These are phyloP conservation scores for Orthonyx spaldingii DNA, from an alignment of 2,113 vertebrate genomes.

Conservation along the genomic window DNA sequence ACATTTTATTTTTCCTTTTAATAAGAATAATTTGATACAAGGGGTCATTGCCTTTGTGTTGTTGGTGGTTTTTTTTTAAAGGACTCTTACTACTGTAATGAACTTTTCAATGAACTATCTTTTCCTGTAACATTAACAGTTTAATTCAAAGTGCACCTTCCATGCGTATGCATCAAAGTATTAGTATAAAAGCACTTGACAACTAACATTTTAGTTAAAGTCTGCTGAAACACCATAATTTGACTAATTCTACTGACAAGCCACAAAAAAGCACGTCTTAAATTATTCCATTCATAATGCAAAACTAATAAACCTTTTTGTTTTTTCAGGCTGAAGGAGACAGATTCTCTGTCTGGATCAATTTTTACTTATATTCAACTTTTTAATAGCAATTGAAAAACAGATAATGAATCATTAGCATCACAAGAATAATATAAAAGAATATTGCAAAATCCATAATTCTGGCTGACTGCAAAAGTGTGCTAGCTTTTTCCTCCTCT, in stretches of 20 bases:
- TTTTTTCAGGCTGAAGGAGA: not conserved
- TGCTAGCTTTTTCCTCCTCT: not conserved
- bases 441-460: constrained; percentile 2
- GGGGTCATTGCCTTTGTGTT: not conserved
- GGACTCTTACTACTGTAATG: not conserved
- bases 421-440: not conserved
- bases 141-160: not conserved
- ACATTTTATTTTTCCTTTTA: not conserved
- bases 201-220: not conserved
- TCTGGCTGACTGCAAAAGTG: not conserved
- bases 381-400: not conserved
- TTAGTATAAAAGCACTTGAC: not conserved
- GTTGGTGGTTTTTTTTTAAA: not conserved
- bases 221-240: not conserved
- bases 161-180: not conserved
- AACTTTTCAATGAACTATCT: not conserved
- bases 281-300: not conserved
- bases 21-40: not conserved
- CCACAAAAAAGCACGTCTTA: not conserved
- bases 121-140: not conserved
- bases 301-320: not conserved
- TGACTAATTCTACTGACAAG: not conserved
- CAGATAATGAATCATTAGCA: not conserved
- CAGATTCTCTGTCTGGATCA: not conserved
- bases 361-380: not conserved